phyloP scores from a whole-genome alignment of 1,140 invertebrate species.

The Drosophila simulans region DNA sequence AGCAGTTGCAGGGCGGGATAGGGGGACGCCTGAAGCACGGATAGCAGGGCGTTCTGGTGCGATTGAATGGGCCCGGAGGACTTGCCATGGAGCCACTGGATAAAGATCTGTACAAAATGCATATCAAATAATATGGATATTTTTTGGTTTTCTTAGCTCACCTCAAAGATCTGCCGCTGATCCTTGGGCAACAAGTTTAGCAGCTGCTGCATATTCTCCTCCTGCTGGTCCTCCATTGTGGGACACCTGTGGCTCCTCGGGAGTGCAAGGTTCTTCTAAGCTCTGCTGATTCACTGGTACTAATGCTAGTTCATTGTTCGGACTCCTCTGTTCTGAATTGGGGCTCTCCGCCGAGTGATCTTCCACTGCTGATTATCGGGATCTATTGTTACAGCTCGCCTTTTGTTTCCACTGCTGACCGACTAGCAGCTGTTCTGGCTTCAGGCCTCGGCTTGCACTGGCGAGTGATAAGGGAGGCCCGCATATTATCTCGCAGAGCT shows the following conservation, averaged over 20 bases:
- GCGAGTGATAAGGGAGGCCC: conserved; percentile 55
- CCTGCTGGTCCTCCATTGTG: conserved; percentile 19
- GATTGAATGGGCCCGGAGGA: conserved; percentile 4
- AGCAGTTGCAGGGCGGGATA: conserved; percentile 65
- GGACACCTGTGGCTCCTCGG: conserved; percentile 26
- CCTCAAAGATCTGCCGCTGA: conserved; percentile 47
- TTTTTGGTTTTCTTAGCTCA: not conserved
- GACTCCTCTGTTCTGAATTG: conserved; percentile 32
- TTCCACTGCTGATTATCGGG: conserved; percentile 26
- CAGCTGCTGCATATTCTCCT: conserved; percentile 38
- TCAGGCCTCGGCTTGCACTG: conserved; percentile 32
- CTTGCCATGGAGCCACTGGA: conserved; percentile 44
- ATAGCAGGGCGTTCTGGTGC: conserved; percentile 30
- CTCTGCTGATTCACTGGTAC: not conserved
- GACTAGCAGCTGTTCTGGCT: conserved; percentile 49
- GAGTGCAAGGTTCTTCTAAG: conserved; percentile 19
- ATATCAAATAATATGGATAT: not conserved
- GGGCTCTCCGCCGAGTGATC: conserved; percentile 11
- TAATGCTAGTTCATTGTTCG: conserved; percentile 37
- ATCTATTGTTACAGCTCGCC: conserved; percentile 27
- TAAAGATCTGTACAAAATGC: conserved; percentile 32
- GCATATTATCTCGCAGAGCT: conserved; percentile 51
- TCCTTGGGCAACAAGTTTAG: conserved; percentile 43
- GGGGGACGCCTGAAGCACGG: conserved; percentile 22
- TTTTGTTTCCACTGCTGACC: conserved; percentile 12